Percentiles rank a stretch among this genome's conserved stretches.
These are phyloP conservation scores for Drosophila littoralis DNA, from an alignment of 1,140 invertebrate genomes.

Conservation along the genomic window DNA sequence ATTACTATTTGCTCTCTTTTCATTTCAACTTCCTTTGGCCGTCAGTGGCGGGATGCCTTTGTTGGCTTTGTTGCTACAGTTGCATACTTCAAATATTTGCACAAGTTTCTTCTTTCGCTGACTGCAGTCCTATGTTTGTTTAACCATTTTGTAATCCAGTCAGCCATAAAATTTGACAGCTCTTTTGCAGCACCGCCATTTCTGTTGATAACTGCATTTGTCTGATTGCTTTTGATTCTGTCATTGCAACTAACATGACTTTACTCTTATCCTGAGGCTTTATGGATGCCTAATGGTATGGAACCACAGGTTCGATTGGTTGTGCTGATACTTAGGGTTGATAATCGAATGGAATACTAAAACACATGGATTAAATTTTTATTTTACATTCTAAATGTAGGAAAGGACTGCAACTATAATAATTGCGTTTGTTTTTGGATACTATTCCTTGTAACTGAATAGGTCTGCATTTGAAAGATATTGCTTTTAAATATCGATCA, in stretches of 20 bases:
- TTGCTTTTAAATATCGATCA: no score
- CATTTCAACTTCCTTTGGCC: constrained; percentile 69
- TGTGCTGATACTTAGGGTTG: neutral
- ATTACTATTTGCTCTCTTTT: constrained; percentile 60
- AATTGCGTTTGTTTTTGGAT: neutral
- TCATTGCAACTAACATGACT: constrained; percentile 50
- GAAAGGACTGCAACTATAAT: neutral
- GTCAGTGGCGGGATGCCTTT: constrained; percentile 18
- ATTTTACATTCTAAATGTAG: neutral
- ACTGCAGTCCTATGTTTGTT: constrained; percentile 24
- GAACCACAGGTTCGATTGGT: neutral
- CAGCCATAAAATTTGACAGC: constrained; percentile 38
- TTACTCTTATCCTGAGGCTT: constrained; percentile 53
- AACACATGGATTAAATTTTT: constrained; percentile 19
- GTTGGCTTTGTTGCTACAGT: constrained; percentile 57
- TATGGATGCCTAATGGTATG: constrained; percentile 18
- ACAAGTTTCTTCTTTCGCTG: constrained; percentile 36
- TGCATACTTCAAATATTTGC: constrained; percentile 69
- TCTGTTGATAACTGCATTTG: constrained; percentile 39
- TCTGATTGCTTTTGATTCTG: constrained; percentile 25
- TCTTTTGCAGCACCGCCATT: constrained; percentile 23
- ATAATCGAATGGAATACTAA: neutral
- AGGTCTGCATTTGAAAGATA: no score
- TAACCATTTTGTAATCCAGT: constrained; percentile 40
- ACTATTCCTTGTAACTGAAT: no score